Conservation (phyloP, 2,888 invertebrate genomes). For the Cosmorhoe ocellata region DNA sequence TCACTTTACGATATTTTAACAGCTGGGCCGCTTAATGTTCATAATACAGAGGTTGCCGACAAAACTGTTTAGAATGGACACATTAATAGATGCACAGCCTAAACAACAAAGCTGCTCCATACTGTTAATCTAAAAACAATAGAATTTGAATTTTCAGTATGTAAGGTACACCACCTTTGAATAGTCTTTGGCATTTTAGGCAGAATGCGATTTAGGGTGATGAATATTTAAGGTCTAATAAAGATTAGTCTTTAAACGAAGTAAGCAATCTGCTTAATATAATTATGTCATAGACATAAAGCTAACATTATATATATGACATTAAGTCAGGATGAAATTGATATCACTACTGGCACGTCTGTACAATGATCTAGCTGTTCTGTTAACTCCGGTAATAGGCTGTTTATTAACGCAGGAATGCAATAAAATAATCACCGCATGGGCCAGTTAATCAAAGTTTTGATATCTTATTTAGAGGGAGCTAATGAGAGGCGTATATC, state of each 20-base stretch:
- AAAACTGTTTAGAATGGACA: conserved; percentile 54
- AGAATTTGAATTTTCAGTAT: too few relatives aligned
- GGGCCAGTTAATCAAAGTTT: conserved; percentile 67
- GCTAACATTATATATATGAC: too few relatives aligned
- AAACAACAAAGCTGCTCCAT: conserved; percentile 3
- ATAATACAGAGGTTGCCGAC: conserved; percentile 38
- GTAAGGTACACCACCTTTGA: too few relatives aligned
- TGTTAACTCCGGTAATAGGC: conserved; percentile 9
- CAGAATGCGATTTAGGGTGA: too few relatives aligned
- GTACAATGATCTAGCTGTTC: conserved; percentile 6
- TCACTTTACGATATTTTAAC: conserved; percentile 50
- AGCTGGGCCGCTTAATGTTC: conserved; percentile 43
- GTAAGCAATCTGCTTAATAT: too few relatives aligned
- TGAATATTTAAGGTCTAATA: too few relatives aligned
- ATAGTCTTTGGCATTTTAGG: too few relatives aligned
- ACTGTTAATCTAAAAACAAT: too few relatives aligned
- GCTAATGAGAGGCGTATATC: conserved; percentile 79
- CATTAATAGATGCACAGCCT: conserved; percentile 51
- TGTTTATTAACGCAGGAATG: conserved; percentile 70
- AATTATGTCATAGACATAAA: too few relatives aligned
- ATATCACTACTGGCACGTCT: too few relatives aligned
- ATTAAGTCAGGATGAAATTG: too few relatives aligned
- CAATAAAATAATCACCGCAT: conserved; percentile 74
- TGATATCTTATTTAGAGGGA: conserved; percentile 77
- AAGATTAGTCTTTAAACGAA: too few relatives aligned